Evolutionary conservation across 1,140 invertebrate genomes (phyloP), one percentile per base, ranked within the genome.

Genomic region (Diachasma alloeum): DNA sequence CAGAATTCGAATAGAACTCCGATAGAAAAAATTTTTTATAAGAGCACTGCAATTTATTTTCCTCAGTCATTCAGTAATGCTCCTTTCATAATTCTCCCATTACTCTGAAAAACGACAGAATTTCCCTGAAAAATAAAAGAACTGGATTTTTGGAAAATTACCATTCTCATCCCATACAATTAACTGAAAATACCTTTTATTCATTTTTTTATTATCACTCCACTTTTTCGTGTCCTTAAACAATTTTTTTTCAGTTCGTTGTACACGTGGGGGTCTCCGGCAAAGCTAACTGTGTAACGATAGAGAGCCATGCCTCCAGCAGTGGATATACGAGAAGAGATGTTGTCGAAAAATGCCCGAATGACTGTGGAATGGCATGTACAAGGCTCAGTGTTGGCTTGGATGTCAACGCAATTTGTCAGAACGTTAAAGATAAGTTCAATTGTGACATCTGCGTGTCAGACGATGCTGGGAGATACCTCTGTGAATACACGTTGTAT

Each of bases 401-500:
- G 80, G 86, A 86, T 85, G 84, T 86, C 68, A 83, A 81, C 75
- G 83, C 82, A 76, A 89, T 88, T 79, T 91, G 83, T 86, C 83
- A 79, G 80, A 83, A 78, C 19, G 69, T 91, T 5, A 91, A 91
- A 79, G 53, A 85, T 31, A 84, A 83, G 88, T 68, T 13, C 17
- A 48, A 56, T 56, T 84, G 83, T 22, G 81, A 84, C 77, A 83
- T 87, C 67, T 80, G 81, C 53, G 39, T 87, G 26, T 92, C 91
- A 0, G 53, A 81, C 8, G 42, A 91, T 79, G 90, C 91, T 24
- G 91, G 91, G 81, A 92, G 92, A 84, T 94, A 92, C 83, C 83
- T 94, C 0, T 94, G 93, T 79, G 93, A 94, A 87, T 94, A 93
- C 81, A 93, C 91, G 75, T 94, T 91, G 87, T 94, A 92, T 86